phyloP scores from a whole-genome alignment of 2,797 vertebrate genomes.

The Alcedo quadribrachys region DNA sequence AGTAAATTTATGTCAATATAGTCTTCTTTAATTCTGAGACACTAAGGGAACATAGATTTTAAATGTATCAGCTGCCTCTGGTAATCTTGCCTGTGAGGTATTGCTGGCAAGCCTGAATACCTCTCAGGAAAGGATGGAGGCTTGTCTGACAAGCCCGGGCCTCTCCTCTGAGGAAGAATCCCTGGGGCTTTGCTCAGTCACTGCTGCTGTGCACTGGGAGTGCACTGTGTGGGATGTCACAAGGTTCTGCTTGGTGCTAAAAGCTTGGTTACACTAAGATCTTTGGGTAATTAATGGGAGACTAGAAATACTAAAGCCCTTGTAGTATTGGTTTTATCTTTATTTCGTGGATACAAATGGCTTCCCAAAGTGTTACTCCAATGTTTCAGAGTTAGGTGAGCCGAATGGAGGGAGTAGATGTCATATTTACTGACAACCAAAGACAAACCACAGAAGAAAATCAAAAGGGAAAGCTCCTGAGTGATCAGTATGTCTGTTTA shows the following conservation, averaged over 20 bases:
- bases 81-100: neutral
- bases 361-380: neutral
- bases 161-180: neutral
- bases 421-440: neutral
- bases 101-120: neutral
- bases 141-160: neutral
- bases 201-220: neutral
- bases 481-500: neutral
- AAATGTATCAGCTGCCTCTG: neutral
- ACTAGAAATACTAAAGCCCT: neutral
- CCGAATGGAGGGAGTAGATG: neutral
- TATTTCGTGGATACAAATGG: neutral
- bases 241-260: neutral
- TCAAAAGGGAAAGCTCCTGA: neutral
- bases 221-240: neutral
- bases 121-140: neutral
- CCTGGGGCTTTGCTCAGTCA: neutral
- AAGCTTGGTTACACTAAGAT: neutral
- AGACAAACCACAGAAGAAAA: neutral
- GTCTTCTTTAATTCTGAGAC: neutral
- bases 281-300: neutral
- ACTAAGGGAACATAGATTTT: neutral
- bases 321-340: neutral
- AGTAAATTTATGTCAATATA: neutral
- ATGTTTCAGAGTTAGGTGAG: neutral